Conservation (phyloP, 2,113 vertebrate genomes). For the Colaptes auratus region DNA sequence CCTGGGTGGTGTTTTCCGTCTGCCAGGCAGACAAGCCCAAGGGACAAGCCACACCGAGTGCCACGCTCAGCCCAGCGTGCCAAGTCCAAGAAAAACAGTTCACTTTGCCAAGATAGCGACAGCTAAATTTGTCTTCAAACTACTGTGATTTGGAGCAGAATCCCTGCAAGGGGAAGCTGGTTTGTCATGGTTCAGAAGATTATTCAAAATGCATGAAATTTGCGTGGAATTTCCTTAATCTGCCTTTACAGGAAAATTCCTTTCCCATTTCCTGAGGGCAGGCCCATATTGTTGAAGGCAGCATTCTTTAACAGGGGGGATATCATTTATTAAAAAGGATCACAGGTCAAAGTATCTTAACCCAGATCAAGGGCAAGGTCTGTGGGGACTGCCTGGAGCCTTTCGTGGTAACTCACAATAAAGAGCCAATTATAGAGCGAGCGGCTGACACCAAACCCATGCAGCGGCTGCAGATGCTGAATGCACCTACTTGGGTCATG, state of each 20-base stretch:
- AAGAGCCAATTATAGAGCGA: constrained; percentile 51
- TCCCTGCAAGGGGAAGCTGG: constrained; percentile 41
- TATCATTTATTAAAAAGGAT: constrained; percentile 72
- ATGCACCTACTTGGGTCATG: neutral
- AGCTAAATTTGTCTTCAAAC: constrained; percentile 23
- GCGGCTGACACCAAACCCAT: constrained; percentile 40
- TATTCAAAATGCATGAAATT: constrained; percentile 66
- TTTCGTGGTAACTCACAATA: constrained; percentile 58
- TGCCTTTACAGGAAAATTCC: constrained; percentile 66
- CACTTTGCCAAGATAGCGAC: neutral
- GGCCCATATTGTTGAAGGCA: constrained; percentile 57
- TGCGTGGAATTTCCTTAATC: constrained; percentile 68
- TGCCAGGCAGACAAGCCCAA: neutral
- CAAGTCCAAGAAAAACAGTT: neutral
- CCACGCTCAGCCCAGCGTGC: neutral
- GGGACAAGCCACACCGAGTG: rapidly evolving
- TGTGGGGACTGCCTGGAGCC: constrained; percentile 54
- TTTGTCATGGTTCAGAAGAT: constrained; percentile 51
- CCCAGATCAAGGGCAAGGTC: constrained; percentile 68
- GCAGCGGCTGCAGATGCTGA: neutral
- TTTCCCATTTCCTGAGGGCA: constrained; percentile 63
- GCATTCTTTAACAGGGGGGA: constrained; percentile 61
- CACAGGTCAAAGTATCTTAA: constrained; percentile 68
- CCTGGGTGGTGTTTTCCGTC: neutral
- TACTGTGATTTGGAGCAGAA: neutral